Base-by-base conservation (phyloP, 2,888 invertebrate genomes). In the Patella caerulea region DNA sequence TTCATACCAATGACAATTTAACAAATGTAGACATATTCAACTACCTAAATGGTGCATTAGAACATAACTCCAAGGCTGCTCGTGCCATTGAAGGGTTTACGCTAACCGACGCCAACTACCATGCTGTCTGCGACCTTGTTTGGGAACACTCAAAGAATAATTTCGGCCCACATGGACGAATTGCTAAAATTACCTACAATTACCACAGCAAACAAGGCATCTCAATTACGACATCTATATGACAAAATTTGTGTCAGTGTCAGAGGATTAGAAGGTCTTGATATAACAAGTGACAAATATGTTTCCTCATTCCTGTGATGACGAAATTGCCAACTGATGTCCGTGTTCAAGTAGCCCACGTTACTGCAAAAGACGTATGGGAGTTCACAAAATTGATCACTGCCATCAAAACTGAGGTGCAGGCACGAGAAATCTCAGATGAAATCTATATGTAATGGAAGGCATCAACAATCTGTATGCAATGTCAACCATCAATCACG, bases 231-330 rank as follows among this genome's bases (percentile, higher is more conserved):
- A 34, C 4, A 34, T 34, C 34, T 34, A 0, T 34, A 59, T n/a
- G 59, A n/a, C 59, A 59, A 59, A 59, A 59, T 59, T 4, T n/a
- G n/a, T 19, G 59, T 59, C n/a, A n/a, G 59, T 17, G 19, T 72
- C n/a, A 54, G 72, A 53, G 72, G 52, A 4, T 24, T 72, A 19
- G 53, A 72, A n/a, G 24, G 17, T 24, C 14, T 72, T 19, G 72
- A 53, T 52, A 7, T 72, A 19, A 52, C 15, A 55, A 54, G 53
- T 54, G 72, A 45, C 53, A 52, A 52, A 24, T 72, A 72, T 72
- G 45, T 52, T 72, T 72, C 53, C 72, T 72, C n/a, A 72, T 72
- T 54, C 72, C 72, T 54, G 72, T 72, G 15, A 72, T 72, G 72
- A 52, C 19, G 12, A 72, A 72, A 53, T n/a, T 72, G n/a, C 72